Evolutionary conservation across 2,113 vertebrate genomes (phyloP).

Genomic region (Nycticorax nycticorax): DNA sequence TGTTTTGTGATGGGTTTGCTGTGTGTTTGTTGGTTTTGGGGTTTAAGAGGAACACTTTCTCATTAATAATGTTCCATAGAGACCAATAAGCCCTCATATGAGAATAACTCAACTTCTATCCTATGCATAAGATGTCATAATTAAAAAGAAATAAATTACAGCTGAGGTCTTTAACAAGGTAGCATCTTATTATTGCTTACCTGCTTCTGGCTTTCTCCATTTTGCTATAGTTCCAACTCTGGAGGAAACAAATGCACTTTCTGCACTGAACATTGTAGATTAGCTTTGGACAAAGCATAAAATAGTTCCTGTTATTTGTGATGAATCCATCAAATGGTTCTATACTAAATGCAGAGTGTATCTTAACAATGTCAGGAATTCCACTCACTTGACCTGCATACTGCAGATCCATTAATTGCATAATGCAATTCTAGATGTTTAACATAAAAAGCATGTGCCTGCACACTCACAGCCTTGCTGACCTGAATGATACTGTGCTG

Average conservation of each 20-base stretch:
- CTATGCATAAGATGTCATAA: background rate
- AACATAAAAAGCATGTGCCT: background rate
- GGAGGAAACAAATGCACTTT: background rate
- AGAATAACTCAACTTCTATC: background rate
- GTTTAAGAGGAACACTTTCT: background rate
- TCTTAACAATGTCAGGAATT: background rate
- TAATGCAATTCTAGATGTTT: background rate
- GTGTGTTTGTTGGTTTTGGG: background rate
- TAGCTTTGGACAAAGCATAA: background rate
- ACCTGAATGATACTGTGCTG: background rate
- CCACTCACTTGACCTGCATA: background rate
- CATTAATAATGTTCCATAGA: background rate
- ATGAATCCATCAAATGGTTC: background rate
- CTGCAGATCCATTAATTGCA: background rate
- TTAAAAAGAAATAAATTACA: background rate
- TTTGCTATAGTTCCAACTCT: background rate
- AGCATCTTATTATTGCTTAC: background rate
- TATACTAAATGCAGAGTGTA: background rate
- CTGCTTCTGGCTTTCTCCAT: background rate
- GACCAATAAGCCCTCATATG: background rate
- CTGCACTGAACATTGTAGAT: background rate
- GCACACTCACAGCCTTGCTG: background rate
- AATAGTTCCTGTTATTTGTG: background rate
- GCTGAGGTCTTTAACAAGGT: background rate
- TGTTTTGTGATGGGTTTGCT: fast-evolving